These are phyloP conservation scores for Pterostichus madidus DNA, from an alignment of 2,888 invertebrate species.

Conservation along the genomic window DNA sequence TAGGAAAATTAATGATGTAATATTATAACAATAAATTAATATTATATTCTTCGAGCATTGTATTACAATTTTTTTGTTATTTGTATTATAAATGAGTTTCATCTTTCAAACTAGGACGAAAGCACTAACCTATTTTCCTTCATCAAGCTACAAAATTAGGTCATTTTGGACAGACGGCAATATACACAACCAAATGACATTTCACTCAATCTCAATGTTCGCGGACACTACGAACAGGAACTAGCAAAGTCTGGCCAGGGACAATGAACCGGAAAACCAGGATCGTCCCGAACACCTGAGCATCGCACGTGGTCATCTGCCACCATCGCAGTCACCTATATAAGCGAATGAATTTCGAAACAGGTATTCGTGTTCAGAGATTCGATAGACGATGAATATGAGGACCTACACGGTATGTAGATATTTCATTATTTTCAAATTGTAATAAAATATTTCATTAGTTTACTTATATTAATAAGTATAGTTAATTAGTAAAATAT, in stretches of 20 bases:
- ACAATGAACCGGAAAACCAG: constrained; percentile 58
- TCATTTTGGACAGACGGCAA: neutral
- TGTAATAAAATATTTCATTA: too few relatives aligned
- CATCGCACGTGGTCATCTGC: constrained; percentile 22
- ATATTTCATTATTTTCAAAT: neutral
- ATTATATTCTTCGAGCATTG: too few relatives aligned
- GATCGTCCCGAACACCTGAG: constrained; percentile 46
- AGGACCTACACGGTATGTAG: constrained; percentile 53
- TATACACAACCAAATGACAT: neutral
- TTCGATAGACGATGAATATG: constrained; percentile 34
- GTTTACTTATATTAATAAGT: too few relatives aligned
- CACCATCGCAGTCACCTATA: constrained; percentile 39
- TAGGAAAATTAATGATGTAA: too few relatives aligned
- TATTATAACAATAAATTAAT: too few relatives aligned
- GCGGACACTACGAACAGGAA: constrained; percentile 25
- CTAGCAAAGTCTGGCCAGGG: constrained; percentile 36
- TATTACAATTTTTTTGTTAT: too few relatives aligned
- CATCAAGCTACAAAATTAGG: constrained; percentile 9
- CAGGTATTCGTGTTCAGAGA: constrained; percentile 4
- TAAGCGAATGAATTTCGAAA: constrained; percentile 49
- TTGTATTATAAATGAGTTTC: too few relatives aligned
- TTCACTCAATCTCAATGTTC: neutral
- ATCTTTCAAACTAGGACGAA: too few relatives aligned
- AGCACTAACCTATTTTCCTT: neutral
- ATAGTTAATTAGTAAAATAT: too few relatives aligned